These are phyloP conservation scores for Aricia artaxerxes DNA, from an alignment of 2,888 invertebrate genomes.

Conservation along the genomic window DNA sequence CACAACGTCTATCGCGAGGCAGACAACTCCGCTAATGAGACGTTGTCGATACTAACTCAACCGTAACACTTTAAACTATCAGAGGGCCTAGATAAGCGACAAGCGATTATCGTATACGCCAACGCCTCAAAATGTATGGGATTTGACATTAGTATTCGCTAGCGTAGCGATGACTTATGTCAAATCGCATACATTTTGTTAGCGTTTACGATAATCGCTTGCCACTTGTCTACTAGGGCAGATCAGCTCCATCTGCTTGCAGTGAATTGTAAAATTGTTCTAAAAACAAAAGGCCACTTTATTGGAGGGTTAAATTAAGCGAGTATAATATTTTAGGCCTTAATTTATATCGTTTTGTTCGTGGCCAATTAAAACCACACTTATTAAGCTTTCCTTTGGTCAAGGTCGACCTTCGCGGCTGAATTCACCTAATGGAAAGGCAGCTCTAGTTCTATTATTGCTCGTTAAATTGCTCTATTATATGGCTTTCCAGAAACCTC, in stretches of 20 bases:
- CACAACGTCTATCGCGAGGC: neutral
- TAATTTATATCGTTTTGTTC: neutral
- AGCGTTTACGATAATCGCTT: too few relatives aligned
- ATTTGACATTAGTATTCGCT: too few relatives aligned
- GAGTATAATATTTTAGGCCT: neutral
- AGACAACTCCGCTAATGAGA: constrained; percentile 1
- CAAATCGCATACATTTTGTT: too few relatives aligned
- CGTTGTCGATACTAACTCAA: constrained; percentile 4
- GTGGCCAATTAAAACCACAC: constrained; percentile 7
- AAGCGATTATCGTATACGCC: too few relatives aligned
- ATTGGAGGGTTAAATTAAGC: neutral
- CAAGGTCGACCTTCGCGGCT: neutral
- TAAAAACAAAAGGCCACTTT: neutral
- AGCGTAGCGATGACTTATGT: too few relatives aligned
- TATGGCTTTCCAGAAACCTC: constrained; percentile 23
- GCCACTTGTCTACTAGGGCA: too few relatives aligned
- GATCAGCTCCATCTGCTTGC: neutral
- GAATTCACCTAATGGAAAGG: constrained; percentile 22
- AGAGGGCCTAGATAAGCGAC: neutral
- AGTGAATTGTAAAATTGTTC: neutral
- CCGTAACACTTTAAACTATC: constrained; percentile 1
- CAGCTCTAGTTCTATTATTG: constrained; percentile 8
- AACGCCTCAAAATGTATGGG: too few relatives aligned
- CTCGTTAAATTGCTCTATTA: constrained; percentile 23
- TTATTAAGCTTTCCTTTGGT: neutral